These are phyloP conservation scores for Hestina assimilis DNA, from an alignment of 1,140 invertebrate genomes.

Conservation along the genomic window DNA sequence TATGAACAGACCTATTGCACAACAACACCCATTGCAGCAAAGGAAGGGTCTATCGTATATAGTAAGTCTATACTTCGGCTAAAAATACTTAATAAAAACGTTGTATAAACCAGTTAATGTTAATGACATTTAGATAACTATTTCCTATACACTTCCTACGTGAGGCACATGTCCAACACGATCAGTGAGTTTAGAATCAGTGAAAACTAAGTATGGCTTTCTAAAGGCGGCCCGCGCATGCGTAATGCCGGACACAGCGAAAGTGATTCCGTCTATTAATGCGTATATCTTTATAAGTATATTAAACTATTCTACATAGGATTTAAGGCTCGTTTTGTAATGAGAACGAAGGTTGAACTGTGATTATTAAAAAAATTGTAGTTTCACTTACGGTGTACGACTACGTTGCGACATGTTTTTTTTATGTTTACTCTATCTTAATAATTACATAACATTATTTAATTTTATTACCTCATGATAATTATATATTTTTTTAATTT, in stretches of 20 bases:
- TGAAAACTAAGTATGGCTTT: slow-evolving; percentile 29
- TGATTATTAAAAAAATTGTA: not conserved
- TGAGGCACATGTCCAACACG: slow-evolving; percentile 8
- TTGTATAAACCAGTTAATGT: not conserved
- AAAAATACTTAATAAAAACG: too few relatives aligned
- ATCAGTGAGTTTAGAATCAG: slow-evolving; percentile 8
- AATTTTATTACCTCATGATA: too few relatives aligned
- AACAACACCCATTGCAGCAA: too few relatives aligned
- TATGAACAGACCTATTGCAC: too few relatives aligned
- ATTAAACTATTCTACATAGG: slow-evolving; percentile 1
- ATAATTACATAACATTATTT: too few relatives aligned
- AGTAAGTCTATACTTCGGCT: too few relatives aligned
- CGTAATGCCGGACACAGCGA: slow-evolving; percentile 35
- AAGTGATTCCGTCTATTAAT: slow-evolving; percentile 29
- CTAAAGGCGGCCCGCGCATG: slow-evolving; percentile 28
- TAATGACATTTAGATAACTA: not conserved
- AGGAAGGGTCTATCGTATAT: too few relatives aligned
- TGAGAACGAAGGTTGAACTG: not conserved
- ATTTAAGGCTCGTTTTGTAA: not conserved
- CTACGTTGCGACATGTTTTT: too few relatives aligned
- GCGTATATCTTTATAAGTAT: slow-evolving; percentile 18
- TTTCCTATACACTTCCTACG: not conserved
- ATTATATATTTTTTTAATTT: too few relatives aligned
- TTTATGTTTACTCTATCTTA: too few relatives aligned
- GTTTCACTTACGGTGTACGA: not conserved